These are phyloP conservation scores for Heliconius hermathena DNA, from an alignment of 1,140 invertebrate genomes.

Conservation along the genomic window DNA sequence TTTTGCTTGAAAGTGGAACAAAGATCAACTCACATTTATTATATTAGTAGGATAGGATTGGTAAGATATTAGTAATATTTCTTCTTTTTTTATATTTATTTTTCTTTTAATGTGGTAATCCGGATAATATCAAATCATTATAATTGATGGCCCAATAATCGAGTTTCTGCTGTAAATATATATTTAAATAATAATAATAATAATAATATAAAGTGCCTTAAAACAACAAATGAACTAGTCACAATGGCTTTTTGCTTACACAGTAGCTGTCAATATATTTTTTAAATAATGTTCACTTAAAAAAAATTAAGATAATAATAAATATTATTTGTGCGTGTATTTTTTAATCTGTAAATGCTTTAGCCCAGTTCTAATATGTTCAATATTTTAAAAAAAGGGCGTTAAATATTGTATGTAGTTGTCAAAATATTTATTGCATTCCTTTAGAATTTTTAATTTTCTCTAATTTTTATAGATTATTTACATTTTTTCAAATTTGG, in stretches of 20 bases:
- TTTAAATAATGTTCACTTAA: background rate
- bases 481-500: background rate
- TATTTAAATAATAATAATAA: background rate
- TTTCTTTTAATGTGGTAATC: no score
- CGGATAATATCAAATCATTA: no score
- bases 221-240: conserved; percentile 21
- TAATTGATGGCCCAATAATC: no score
- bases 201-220: conserved; percentile 20
- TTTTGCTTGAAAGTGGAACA: no score
- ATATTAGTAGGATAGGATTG: no score
- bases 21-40: no score
- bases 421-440: background rate
- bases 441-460: background rate
- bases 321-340: conserved; percentile 7
- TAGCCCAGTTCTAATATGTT: background rate
- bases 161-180: background rate
- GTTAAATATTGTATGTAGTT: background rate
- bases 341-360: background rate
- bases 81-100: no score
- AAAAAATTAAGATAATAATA: background rate
- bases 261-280: background rate
- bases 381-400: background rate
- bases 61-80: no score
- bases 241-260: conserved; percentile 10
- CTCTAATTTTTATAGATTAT: background rate